Percentiles rank a stretch among this genome's conserved stretches.
Conservation (phyloP, 1,140 invertebrate genomes). For the Neodiprion virginianus region DNA sequence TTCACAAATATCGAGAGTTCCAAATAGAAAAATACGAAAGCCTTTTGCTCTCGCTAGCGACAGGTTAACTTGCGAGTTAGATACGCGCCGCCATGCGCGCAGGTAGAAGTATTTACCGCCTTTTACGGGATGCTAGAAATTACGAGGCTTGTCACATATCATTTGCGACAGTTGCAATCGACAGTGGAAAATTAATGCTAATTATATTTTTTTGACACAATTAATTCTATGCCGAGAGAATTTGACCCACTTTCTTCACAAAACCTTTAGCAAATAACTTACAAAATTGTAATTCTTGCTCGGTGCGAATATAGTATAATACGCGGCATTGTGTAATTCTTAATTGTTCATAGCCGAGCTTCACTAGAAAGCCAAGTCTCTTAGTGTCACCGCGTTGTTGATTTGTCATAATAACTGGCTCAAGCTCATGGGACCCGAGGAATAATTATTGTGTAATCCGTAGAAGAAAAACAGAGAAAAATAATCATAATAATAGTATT, state of each 20-base stretch:
- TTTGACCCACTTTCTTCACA: no score
- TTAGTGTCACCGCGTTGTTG: constrained; percentile 23
- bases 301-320: no score
- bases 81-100: background rate
- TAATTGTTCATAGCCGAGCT: constrained; percentile 39
- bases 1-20: constrained; percentile 7
- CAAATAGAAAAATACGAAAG: constrained; percentile 4
- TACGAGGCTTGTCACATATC: background rate
- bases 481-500: no score
- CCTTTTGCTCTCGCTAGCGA: background rate
- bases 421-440: background rate
- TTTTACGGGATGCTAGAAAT: no score
- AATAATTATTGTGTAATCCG: no score
- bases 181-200: no score
- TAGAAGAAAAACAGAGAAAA: no score
- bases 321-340: constrained; percentile 44
- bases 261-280: background rate
- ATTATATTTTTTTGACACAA: no score
- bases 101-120: background rate
- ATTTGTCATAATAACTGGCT: constrained; percentile 32
- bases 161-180: no score
- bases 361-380: constrained; percentile 33
- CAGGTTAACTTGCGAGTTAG: background rate
- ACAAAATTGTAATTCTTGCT: background rate
- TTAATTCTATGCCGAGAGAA: no score